Percentiles rank a stretch among this genome's conserved stretches.
phyloP scores from a whole-genome alignment of 2,113 vertebrate genomes.

The Pituophis catenifer region DNA sequence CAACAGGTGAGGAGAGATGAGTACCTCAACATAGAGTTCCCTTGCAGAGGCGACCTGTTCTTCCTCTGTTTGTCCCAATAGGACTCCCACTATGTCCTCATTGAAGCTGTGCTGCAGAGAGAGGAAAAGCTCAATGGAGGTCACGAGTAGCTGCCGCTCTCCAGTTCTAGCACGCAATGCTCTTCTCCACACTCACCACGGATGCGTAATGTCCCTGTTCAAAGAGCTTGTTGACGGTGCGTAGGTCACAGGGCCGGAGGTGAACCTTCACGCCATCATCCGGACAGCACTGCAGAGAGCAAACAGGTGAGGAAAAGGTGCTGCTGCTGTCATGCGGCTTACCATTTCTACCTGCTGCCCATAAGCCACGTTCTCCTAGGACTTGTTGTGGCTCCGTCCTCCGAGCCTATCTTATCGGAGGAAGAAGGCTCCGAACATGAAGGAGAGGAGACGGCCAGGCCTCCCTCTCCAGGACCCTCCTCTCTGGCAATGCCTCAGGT shows the following conservation, averaged over 20 bases:
- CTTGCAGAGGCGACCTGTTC: constrained; percentile 25
- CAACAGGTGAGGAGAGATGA: not conserved
- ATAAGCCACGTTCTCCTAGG: not conserved
- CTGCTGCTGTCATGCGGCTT: not conserved
- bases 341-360: not conserved
- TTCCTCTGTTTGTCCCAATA: constrained; percentile 55
- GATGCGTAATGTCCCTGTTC: constrained; percentile 84
- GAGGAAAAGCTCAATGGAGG: not conserved
- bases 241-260: constrained; percentile 77
- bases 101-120: constrained; percentile 65
- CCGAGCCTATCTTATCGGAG: too few relatives aligned
- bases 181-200: constrained; percentile 73
- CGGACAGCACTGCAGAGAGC: constrained; percentile 68
- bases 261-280: constrained; percentile 63
- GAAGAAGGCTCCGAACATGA: too few relatives aligned
- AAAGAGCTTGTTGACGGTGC: constrained; percentile 81
- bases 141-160: not conserved
- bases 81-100: constrained; percentile 61
- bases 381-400: too few relatives aligned
- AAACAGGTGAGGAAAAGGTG: not conserved
- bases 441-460: too few relatives aligned
- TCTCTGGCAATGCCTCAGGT: too few relatives aligned
- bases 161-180: not conserved
- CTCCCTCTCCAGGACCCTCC: too few relatives aligned
- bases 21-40: constrained; percentile 24